A percentile compares a stretch with the other conserved stretches of the same genome.
Conservation (phyloP, 2,797 vertebrate genomes). For the Limosa lapponica region DNA sequence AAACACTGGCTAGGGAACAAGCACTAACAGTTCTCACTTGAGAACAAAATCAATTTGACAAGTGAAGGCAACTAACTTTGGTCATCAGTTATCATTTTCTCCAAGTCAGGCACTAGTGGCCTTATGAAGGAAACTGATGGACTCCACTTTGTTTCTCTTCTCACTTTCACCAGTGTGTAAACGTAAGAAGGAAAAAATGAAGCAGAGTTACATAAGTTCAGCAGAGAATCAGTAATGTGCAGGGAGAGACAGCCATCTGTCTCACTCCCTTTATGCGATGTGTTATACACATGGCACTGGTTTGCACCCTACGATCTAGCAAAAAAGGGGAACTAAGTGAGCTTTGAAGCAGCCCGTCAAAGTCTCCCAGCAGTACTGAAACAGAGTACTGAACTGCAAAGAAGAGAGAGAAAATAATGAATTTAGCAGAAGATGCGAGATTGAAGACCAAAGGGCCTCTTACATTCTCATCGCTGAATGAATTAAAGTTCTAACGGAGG, state of each 20-base stretch:
- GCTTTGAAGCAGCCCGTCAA: not conserved
- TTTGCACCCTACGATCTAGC: not conserved
- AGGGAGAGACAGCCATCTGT: constrained; percentile 23
- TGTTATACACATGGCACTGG: not conserved
- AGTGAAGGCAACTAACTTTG: constrained; percentile 22
- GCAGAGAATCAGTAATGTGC: not conserved
- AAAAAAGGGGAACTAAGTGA: not conserved
- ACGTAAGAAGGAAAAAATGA: not conserved
- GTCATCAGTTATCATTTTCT: constrained; percentile 1
- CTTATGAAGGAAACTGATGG: not conserved
- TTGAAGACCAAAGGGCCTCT: constrained; percentile 19
- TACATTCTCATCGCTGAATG: constrained; percentile 1
- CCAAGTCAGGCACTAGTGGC: not conserved
- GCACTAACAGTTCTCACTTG: constrained; percentile 17
- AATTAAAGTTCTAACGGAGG: constrained; percentile 14
- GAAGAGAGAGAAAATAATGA: not conserved
- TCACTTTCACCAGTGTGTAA: not conserved
- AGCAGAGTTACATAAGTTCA: not conserved
- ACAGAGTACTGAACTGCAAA: not conserved
- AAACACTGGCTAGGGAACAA: constrained; percentile 26
- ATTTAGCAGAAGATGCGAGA: constrained; percentile 32
- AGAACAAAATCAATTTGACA: constrained; percentile 12
- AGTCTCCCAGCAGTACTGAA: not conserved
- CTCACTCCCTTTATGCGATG: not conserved
- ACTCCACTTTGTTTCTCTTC: not conserved